Evolutionary conservation across 2,797 vertebrate species (phyloP).

Genomic region (Gymnothorax javanicus): DNA sequence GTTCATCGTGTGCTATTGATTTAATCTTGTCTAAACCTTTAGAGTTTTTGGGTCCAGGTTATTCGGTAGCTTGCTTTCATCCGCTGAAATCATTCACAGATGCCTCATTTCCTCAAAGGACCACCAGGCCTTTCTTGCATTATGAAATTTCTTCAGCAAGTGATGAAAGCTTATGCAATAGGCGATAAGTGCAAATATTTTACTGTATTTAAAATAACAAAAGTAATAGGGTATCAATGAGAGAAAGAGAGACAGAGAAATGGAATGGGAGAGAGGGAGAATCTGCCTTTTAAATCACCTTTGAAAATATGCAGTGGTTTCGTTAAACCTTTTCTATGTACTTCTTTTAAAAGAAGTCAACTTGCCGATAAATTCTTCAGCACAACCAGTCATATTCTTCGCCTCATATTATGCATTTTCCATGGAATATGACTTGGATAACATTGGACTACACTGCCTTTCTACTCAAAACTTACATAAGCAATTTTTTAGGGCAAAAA

Average conservation of each 20-base stretch:
- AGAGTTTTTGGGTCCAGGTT: not conserved
- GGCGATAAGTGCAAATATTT: not conserved
- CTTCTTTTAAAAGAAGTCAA: not conserved
- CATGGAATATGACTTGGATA: not conserved
- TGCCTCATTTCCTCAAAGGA: not conserved
- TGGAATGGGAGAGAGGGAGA: not conserved
- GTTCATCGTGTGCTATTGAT: not conserved
- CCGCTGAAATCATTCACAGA: constrained; percentile 6
- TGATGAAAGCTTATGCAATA: constrained; percentile 22
- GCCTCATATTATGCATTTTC: not conserved
- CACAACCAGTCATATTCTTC: not conserved
- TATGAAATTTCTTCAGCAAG: constrained; percentile 22
- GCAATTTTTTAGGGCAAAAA: not conserved
- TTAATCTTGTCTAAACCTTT: constrained; percentile 18
- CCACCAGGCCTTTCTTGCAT: constrained; percentile 6
- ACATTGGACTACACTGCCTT: not conserved
- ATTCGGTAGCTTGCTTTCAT: constrained; percentile 4
- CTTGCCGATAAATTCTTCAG: not conserved
- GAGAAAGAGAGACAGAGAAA: not conserved
- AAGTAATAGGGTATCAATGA: not conserved
- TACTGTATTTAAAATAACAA: not conserved
- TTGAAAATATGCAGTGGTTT: constrained; percentile 12
- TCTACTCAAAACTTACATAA: not conserved
- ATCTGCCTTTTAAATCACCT: not conserved
- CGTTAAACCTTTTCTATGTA: not conserved